These are phyloP conservation scores for Chelonus insularis DNA, from an alignment of 1,140 invertebrate species.

Conservation along the genomic window DNA sequence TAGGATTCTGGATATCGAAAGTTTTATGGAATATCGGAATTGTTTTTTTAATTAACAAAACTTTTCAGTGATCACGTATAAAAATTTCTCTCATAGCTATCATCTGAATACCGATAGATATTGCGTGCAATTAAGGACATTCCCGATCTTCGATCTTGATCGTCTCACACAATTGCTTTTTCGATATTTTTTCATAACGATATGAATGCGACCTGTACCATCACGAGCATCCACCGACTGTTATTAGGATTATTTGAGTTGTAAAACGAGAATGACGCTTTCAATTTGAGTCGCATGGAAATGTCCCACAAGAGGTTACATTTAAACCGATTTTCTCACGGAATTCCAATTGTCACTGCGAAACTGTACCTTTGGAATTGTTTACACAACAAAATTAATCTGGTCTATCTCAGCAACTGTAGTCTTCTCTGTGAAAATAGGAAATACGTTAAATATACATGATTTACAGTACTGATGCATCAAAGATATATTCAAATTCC, in stretches of 20 bases:
- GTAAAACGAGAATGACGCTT: slow-evolving; percentile 15
- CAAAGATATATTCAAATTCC: no score
- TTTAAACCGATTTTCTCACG: slow-evolving; percentile 8
- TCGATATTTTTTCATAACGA: slow-evolving; percentile 14
- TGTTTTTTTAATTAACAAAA: slow-evolving; percentile 9
- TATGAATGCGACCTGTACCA: slow-evolving; percentile 4
- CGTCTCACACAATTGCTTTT: no score
- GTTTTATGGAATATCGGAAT: no score
- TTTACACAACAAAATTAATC: neutral
- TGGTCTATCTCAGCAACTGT: neutral
- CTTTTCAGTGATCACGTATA: neutral
- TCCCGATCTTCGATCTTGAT: neutral
- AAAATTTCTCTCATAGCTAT: slow-evolving; percentile 18
- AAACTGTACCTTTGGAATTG: slow-evolving; percentile 3
- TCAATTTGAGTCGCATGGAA: neutral
- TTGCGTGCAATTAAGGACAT: slow-evolving; percentile 24
- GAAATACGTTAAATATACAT: no score
- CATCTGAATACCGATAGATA: slow-evolving; percentile 16
- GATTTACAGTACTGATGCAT: no score
- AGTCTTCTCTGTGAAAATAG: no score
- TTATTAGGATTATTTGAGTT: neutral
- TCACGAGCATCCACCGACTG: no score
- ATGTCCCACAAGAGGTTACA: neutral
- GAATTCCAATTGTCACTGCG: slow-evolving; percentile 5
- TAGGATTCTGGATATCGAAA: no score